Base-by-base conservation (phyloP, 2,888 invertebrate species). In the Esperia sulphurella region DNA sequence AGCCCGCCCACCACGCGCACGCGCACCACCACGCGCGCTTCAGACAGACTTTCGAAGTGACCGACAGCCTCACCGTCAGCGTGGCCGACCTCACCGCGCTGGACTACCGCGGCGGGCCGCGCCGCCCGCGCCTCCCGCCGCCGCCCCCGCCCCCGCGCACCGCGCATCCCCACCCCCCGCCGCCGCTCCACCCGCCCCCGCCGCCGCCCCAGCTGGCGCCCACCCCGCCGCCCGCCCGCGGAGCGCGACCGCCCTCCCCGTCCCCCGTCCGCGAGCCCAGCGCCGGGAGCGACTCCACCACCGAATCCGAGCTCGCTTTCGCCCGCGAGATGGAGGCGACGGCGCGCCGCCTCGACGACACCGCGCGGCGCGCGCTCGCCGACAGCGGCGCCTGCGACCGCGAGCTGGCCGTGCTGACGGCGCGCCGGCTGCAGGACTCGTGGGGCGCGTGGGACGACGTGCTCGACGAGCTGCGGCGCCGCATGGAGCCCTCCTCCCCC, bases 81-180 rank as follows among this genome's bases (percentile, higher is more conserved):
- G 92, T 92, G 80, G 91, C 91, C 46, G 91, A 92, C 80, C 82
- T 92, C 58, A 92, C 92, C 40, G 84, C 91, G 49, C 79, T 92
- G 50, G 91, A 92, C 66, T 92, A 92, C 84, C 69, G 91, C 71
- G 74, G 79, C 57, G 75, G 76, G 10, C 63, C 79, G 56, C 76
- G 81, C 50, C 80, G 82, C 53, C 83, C 79, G 56, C 81, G 78
- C 54, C 76, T 79, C 52, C 86, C 84, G 48, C 83, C 87, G 47
- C 85, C 83, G 46, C 81, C 84, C 40, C 78, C 78, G 8, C 78
- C 76, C 1, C 75, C 69, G 10, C 56, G 51, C 43, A 45, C 50
- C 12, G 51, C 50, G 14, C 50, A 45, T 12, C 40, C 48, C 12
- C 54, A 56, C 2, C 68, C 65, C 43, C 68, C 73, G 35, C 68